phyloP scores from a whole-genome alignment of 2,888 invertebrate species.

The Notodonta dromedarius region DNA sequence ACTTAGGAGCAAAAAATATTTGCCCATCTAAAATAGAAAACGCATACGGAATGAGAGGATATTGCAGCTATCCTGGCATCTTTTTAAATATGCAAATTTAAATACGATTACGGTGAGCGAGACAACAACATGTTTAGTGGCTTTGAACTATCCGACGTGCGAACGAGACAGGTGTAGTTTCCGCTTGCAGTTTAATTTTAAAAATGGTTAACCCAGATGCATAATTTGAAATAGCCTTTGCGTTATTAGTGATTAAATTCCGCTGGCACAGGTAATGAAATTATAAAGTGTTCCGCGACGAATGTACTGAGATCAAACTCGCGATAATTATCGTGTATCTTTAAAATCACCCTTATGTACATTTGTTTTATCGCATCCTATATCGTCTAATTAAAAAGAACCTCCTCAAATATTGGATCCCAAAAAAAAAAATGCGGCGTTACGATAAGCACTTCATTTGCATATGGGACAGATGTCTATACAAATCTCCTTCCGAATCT shows the following conservation, averaged over 20 bases:
- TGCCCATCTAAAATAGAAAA: constrained; percentile 53
- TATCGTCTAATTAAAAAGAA: no score
- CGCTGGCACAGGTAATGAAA: constrained; percentile 21
- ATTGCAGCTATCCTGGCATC: constrained; percentile 53
- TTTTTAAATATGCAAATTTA: constrained; percentile 70
- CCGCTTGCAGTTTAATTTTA: constrained; percentile 26
- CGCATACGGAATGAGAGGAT: constrained; percentile 63
- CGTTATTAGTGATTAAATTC: constrained; percentile 43
- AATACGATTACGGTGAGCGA: constrained; percentile 59
- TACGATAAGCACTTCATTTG: not conserved
- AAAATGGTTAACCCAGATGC: constrained; percentile 52
- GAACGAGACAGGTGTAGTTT: constrained; percentile 35
- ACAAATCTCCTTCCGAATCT: not conserved
- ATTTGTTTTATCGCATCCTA: no score
- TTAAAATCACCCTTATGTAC: no score
- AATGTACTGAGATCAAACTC: no score
- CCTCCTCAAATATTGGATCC: no score
- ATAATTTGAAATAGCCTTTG: constrained; percentile 46
- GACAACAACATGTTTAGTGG: constrained; percentile 33
- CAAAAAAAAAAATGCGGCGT: no score
- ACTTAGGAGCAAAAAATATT: constrained; percentile 41
- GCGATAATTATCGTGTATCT: not conserved
- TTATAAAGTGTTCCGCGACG: constrained; percentile 15
- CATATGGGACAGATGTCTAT: not conserved
- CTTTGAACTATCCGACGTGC: constrained; percentile 19